Evolutionary conservation across 2,113 vertebrate genomes (phyloP), one percentile per base, ranked within the genome.

Genomic region (Catharus minimus): DNA sequence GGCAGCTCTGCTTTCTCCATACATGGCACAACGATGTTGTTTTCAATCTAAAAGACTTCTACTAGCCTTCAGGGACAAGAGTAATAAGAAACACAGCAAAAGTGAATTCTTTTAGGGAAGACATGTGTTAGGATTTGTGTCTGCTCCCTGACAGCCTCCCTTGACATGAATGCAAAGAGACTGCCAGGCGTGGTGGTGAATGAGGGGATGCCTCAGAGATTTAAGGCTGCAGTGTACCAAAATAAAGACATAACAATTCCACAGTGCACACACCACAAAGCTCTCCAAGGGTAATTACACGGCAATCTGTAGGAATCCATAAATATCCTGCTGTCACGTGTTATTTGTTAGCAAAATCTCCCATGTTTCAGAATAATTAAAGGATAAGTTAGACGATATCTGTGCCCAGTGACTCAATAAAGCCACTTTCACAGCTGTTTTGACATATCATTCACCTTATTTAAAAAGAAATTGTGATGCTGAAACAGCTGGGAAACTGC

Each of bases 381-480:
- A 87, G 84, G 57, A 5, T 75, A 57, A 15, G 28, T 76, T 84
- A 24, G 38, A 8, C 16, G 55, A 2, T 64, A 58, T 58, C 66
- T 82, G 55, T 82, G 53, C 78, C 55, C 71, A 60, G 87, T 69
- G 50, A 76, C 62, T 93, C 87, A 58, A 32, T 69, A 65, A 91
- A 89, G 75, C 76, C 38, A 36, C 71, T 92, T 82, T 43, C 33
- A 62, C 74, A 92, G 78, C 78, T 96, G 94, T 50, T 92, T 87
- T 91, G 84, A 85, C 39, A 13, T 43, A 85, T 47, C 1, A 2
- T n/a, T 91, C 67, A 18, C 71, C 77, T 94, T 89, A 91, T 80
- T 94, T 94, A 79, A 46, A 55, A 82, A 91, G 41, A 66, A 72
- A 66, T 72, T 65, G 57, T 90, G 86, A 8, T 16, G 23, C 33